Conservation (phyloP, 2,113 vertebrate genomes). For the Nycticryphes semicollaris region DNA sequence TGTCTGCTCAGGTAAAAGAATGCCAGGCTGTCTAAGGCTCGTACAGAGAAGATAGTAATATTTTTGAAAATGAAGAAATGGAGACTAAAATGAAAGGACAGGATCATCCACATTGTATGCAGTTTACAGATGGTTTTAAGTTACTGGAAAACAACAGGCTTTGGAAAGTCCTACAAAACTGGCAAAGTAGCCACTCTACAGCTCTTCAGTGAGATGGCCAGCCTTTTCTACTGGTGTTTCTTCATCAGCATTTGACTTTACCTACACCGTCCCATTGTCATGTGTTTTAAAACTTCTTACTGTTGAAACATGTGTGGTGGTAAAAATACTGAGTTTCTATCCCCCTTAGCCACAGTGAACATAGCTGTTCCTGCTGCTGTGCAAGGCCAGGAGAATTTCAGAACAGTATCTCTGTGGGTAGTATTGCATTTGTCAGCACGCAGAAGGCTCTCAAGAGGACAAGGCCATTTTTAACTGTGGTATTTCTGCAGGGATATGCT, state of each 20-base stretch:
- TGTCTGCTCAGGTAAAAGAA: background rate
- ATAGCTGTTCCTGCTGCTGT: background rate
- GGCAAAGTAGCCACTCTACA: background rate
- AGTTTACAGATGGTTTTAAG: background rate
- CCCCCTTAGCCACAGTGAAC: background rate
- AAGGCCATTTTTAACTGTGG: background rate
- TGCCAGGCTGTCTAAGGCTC: background rate
- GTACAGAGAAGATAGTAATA: background rate
- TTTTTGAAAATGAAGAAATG: background rate
- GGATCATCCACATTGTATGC: background rate
- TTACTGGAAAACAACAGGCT: background rate
- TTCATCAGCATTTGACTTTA: background rate
- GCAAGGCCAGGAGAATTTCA: background rate
- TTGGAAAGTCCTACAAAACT: background rate
- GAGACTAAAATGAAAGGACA: background rate
- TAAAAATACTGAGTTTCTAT: background rate
- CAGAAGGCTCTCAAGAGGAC: background rate
- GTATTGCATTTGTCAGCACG: rapidly evolving
- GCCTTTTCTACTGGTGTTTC: background rate
- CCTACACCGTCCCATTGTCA: background rate
- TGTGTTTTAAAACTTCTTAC: background rate
- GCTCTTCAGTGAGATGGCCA: background rate
- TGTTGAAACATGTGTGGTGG: background rate
- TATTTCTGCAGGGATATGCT: background rate
- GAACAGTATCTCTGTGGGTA: background rate